Percentiles rank a stretch among this genome's conserved stretches.
Conservation (phyloP, 2,797 vertebrate species). For the Coranthus polyacanthus region DNA sequence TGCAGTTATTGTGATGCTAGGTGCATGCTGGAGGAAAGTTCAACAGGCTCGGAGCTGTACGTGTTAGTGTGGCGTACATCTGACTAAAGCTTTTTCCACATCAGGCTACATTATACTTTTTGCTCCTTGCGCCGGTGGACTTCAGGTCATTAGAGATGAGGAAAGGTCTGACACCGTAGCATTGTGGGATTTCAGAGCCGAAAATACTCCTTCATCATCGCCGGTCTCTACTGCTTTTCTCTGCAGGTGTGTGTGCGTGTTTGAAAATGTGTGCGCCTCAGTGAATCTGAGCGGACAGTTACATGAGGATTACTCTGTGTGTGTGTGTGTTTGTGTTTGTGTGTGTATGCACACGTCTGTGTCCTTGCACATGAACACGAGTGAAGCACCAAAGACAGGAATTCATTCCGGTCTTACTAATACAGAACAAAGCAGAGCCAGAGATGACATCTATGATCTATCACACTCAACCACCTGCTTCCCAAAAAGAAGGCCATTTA, state of each 20-base stretch:
- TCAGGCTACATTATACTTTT: constrained; percentile 38
- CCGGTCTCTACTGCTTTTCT: constrained; percentile 16
- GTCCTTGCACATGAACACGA: constrained; percentile 22
- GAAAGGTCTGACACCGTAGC: constrained; percentile 52
- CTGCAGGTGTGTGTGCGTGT: constrained; percentile 21
- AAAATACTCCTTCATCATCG: constrained; percentile 61
- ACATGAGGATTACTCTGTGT: constrained; percentile 1
- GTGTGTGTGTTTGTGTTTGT: constrained; percentile 4
- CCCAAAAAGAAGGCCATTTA: constrained; percentile 79
- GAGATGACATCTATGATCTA: constrained; percentile 81
- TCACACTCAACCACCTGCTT: constrained; percentile 83
- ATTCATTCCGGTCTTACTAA: constrained; percentile 62
- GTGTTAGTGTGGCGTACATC: constrained; percentile 2
- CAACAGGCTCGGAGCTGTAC: not conserved
- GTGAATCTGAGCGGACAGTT: constrained; percentile 14
- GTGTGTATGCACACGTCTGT: not conserved
- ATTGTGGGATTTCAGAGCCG: constrained; percentile 46
- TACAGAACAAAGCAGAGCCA: constrained; percentile 69
- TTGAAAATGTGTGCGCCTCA: not conserved
- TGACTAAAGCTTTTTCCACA: constrained; percentile 51
- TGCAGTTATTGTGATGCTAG: constrained; percentile 33
- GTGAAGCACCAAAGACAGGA: constrained; percentile 50
- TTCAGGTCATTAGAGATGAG: constrained; percentile 66
- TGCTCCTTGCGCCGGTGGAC: constrained; percentile 48
- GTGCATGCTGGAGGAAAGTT: constrained; percentile 11